Percentiles rank a stretch among this genome's conserved stretches.
These are phyloP conservation scores for Excalfactoria chinensis DNA, from an alignment of 2,113 vertebrate genomes.

Conservation along the genomic window DNA sequence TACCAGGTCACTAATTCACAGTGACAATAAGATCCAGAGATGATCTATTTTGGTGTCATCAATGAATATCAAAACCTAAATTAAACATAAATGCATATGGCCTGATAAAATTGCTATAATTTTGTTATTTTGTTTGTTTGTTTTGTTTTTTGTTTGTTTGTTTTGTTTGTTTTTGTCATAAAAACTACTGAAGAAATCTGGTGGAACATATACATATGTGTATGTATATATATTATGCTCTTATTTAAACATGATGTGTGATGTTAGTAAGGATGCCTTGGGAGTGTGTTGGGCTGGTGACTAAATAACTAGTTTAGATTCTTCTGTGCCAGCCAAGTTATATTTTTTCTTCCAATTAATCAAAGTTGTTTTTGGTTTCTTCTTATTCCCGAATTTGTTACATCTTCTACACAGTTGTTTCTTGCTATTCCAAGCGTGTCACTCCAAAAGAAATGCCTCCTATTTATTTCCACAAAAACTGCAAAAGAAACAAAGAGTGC, in stretches of 20 bases:
- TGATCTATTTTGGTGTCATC: neutral
- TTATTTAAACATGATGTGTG: accelerated
- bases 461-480: too few relatives aligned
- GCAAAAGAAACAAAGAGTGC: too few relatives aligned
- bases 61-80: neutral
- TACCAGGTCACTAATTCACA: neutral
- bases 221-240: neutral
- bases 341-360: neutral
- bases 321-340: neutral
- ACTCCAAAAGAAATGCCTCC: too few relatives aligned
- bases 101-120: neutral
- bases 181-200: neutral
- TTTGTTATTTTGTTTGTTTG: too few relatives aligned
- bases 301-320: neutral
- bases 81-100: neutral
- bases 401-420: neutral
- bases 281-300: neutral
- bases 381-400: neutral
- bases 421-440: neutral
- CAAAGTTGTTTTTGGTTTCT: neutral
- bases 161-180: too few relatives aligned
- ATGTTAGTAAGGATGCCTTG: neutral
- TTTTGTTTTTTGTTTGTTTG: too few relatives aligned
- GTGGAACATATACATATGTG: neutral
- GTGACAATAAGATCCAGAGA: neutral